These are phyloP conservation scores for Helicoverpa armigera DNA, from an alignment of 1,140 invertebrate species.

Conservation along the genomic window DNA sequence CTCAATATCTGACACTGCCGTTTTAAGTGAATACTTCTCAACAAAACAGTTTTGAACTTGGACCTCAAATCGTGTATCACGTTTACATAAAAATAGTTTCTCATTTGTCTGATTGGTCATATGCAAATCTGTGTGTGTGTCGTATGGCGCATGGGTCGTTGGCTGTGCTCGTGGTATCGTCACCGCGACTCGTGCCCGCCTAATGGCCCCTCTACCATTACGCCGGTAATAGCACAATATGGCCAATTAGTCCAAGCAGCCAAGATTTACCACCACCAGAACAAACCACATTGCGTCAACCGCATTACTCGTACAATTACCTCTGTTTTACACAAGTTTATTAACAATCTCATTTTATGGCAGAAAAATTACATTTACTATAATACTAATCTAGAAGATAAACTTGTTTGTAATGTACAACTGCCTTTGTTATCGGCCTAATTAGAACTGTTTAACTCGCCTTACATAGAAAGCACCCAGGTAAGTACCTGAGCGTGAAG, in stretches of 20 bases:
- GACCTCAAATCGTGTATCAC: conserved; percentile 36
- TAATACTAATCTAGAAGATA: neutral
- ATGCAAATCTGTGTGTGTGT: conserved; percentile 36
- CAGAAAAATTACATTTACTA: neutral
- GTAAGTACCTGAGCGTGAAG: neutral
- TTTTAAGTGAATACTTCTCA: conserved; percentile 29
- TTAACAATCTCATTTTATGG: conserved; percentile 46
- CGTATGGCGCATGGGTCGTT: conserved; percentile 48
- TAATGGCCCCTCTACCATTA: conserved; percentile 68
- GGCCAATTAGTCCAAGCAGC: conserved; percentile 71
- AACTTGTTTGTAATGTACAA: no score
- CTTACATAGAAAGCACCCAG: neutral
- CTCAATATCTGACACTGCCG: conserved; percentile 13
- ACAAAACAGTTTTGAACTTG: conserved; percentile 30
- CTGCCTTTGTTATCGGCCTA: neutral
- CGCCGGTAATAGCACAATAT: conserved; percentile 61
- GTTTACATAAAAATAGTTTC: conserved; percentile 20
- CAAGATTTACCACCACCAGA: conserved; percentile 60
- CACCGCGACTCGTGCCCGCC: conserved; percentile 62
- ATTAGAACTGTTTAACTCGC: neutral
- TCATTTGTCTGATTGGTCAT: conserved; percentile 37
- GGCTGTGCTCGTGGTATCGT: conserved; percentile 59
- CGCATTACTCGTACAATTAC: conserved; percentile 64
- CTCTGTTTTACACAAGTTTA: conserved; percentile 49
- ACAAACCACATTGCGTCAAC: conserved; percentile 62